Percentiles rank a stretch among this genome's conserved stretches.
Evolutionary conservation across 2,113 vertebrate species (phyloP).

Genomic region (Agapornis roseicollis): DNA sequence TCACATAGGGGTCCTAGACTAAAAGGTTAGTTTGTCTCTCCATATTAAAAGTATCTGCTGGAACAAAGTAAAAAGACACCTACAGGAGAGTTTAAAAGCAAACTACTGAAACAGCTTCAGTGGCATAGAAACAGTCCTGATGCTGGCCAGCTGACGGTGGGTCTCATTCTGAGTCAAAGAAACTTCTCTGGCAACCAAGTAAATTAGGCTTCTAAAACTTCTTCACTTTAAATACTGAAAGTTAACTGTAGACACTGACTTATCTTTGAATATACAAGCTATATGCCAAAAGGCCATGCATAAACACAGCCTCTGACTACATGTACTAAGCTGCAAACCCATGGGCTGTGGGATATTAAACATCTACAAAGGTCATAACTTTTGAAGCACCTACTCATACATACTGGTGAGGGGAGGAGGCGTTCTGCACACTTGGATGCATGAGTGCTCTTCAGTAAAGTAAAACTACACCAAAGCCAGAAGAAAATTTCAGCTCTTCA

Average conservation of each 20-base stretch:
- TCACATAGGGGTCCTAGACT: background rate
- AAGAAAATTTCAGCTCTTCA: background rate
- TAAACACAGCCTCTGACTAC: background rate
- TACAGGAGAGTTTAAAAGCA: background rate
- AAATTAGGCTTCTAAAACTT: background rate
- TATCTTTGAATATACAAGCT: background rate
- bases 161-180: background rate
- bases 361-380: background rate
- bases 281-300: background rate
- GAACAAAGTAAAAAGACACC: background rate
- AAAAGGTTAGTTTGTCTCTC: background rate
- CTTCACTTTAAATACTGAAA: background rate
- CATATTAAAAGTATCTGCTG: background rate
- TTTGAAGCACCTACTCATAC: background rate
- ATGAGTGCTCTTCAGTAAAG: background rate
- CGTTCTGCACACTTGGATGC: background rate
- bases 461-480: background rate
- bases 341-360: background rate
- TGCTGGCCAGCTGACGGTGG: fast-evolving
- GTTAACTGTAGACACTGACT: background rate
- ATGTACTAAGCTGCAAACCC: background rate
- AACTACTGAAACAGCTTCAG: background rate
- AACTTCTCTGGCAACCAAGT: background rate
- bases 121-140: background rate
- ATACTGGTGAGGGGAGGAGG: background rate